A percentile compares a stretch with the other conserved stretches of the same genome.
phyloP scores from a whole-genome alignment of 2,113 vertebrate species.

The Benitochromis conjunctus region DNA sequence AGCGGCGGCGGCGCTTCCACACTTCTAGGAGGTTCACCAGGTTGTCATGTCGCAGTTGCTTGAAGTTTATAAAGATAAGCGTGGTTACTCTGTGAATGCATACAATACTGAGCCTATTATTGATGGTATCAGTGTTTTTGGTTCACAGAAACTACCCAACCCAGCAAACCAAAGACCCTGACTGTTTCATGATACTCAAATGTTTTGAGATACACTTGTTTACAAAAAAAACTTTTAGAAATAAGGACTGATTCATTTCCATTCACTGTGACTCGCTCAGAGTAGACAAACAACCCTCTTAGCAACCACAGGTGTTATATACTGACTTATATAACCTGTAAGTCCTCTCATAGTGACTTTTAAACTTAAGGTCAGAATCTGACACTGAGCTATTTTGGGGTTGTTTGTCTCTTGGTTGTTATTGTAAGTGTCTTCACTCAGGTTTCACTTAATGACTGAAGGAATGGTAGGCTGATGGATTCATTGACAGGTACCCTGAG shows the following conservation, averaged over 20 bases:
- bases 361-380: neutral
- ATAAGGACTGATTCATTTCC: neutral
- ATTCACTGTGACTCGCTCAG: neutral
- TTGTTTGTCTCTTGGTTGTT: neutral
- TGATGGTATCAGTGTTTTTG: neutral
- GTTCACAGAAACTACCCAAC: neutral
- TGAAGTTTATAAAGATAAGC: neutral
- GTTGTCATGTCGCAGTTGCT: conserved; percentile 91
- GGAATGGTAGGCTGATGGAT: neutral
- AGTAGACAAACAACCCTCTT: neutral
- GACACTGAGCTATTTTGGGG: neutral
- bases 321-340: neutral
- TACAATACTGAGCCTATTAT: accelerated
- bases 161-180: neutral
- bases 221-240: neutral
- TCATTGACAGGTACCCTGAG: conserved; percentile 38
- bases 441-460: neutral
- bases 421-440: neutral
- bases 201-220: neutral
- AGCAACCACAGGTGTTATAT: neutral
- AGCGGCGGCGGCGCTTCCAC: conserved; percentile 82
- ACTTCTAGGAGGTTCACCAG: conserved; percentile 88
- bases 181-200: neutral
- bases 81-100: neutral
- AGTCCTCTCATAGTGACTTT: neutral